These are phyloP conservation scores for Trichonephila clavata DNA, from an alignment of 1,140 invertebrate genomes.

Conservation along the genomic window DNA sequence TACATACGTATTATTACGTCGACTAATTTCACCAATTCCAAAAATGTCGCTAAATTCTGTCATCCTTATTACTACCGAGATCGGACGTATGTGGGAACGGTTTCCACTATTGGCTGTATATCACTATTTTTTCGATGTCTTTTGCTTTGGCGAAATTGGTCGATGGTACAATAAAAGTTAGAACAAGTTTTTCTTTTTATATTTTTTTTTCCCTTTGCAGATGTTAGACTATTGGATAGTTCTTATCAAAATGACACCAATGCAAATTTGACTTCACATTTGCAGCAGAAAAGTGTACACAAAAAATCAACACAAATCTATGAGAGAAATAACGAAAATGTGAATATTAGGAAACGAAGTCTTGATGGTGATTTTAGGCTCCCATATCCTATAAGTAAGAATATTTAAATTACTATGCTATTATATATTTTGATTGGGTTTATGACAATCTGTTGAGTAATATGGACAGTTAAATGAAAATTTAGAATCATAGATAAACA, in stretches of 20 bases:
- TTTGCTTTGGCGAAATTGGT: too few relatives aligned
- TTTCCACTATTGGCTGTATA: too few relatives aligned
- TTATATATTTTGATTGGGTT: too few relatives aligned
- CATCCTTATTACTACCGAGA: too few relatives aligned
- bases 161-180: neutral
- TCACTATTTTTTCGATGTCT: too few relatives aligned
- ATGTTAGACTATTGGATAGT: neutral
- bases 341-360: neutral
- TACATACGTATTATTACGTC: too few relatives aligned
- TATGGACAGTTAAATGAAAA: too few relatives aligned
- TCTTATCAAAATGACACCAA: neutral
- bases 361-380: constrained; percentile 12
- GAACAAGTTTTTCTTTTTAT: neutral
- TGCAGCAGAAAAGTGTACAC: neutral
- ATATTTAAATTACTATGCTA: neutral
- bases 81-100: too few relatives aligned
- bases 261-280: neutral
- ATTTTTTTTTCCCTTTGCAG: neutral
- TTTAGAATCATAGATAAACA: too few relatives aligned
- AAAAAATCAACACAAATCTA: neutral
- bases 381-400: constrained; percentile 13
- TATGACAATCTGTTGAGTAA: too few relatives aligned
- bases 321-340: neutral
- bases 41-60: too few relatives aligned
- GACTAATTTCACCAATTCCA: too few relatives aligned